phyloP scores from a whole-genome alignment of 37 sponge, comb jelly and placozoan genomes.

The Petrosia ficiformis region DNA sequence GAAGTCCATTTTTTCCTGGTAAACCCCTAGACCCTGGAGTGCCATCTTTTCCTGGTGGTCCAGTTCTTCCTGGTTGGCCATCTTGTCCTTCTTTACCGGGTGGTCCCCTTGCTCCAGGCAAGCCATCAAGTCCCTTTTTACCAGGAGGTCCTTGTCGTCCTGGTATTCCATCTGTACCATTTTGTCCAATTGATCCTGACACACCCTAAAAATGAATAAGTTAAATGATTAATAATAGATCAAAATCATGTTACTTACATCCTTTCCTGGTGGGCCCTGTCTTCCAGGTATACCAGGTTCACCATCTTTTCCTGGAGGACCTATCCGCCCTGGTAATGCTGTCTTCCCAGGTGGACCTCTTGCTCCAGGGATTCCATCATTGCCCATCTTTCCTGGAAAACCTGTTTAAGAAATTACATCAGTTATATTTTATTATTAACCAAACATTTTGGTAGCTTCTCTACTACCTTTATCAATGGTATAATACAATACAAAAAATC shows the following conservation, averaged over 20 bases:
- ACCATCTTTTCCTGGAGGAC: neutral
- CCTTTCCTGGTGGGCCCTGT: neutral
- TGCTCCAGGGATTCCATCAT: neutral
- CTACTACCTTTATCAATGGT: too few relatives aligned
- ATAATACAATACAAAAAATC: too few relatives aligned
- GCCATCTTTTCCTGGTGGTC: neutral
- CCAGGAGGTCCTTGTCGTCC: neutral
- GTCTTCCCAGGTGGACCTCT: neutral
- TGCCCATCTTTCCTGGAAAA: neutral
- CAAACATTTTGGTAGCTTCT: neutral
- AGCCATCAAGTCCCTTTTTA: neutral
- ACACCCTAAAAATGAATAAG: neutral
- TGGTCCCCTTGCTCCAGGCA: neutral
- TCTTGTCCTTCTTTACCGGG: neutral
- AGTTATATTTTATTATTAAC: neutral
- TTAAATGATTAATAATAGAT: neutral
- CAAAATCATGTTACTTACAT: neutral
- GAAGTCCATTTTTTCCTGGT: neutral
- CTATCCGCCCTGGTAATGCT: constrained; percentile 8
- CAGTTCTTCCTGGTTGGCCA: neutral
- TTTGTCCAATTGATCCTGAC: neutral
- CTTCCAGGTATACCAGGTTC: constrained; percentile 5
- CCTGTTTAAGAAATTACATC: too few relatives aligned
- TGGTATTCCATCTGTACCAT: neutral
- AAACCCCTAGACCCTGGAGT: constrained; percentile 4